Conservation (phyloP, 2,113 vertebrate genomes). For the Calidris pugnax region DNA sequence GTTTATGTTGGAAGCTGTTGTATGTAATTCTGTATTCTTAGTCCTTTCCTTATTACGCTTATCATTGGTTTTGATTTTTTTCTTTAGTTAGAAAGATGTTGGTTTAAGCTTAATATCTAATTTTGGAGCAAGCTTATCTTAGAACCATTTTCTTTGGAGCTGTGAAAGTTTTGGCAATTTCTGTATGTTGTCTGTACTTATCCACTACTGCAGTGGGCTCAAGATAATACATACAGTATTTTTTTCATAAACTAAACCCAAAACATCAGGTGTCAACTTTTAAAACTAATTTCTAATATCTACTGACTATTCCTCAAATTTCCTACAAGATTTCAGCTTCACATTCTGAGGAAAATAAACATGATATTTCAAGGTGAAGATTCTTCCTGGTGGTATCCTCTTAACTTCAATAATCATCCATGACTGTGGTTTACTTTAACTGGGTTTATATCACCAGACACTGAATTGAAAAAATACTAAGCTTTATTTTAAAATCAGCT, state of each 20-base stretch:
- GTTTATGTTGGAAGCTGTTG: background rate
- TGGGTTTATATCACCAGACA: background rate
- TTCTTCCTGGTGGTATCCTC: background rate
- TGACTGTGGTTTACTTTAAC: background rate
- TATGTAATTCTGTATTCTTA: background rate
- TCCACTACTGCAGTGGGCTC: background rate
- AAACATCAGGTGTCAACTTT: background rate
- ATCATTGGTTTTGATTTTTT: background rate
- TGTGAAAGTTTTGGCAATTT: background rate
- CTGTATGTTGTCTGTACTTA: background rate
- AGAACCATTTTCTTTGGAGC: background rate
- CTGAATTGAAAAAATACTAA: background rate
- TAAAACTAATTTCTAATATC: background rate
- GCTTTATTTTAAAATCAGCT: background rate
- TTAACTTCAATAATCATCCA: background rate
- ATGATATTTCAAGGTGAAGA: background rate
- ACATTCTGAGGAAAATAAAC: background rate
- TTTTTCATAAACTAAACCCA: background rate
- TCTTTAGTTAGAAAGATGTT: background rate
- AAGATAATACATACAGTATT: background rate
- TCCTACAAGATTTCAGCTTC: background rate
- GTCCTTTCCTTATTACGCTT: background rate
- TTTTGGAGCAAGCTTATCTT: background rate
- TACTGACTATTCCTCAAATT: background rate
- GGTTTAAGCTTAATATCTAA: background rate